These are phyloP conservation scores for Dendrocincla fuliginosa DNA, from an alignment of 2,797 vertebrate species.

Conservation along the genomic window DNA sequence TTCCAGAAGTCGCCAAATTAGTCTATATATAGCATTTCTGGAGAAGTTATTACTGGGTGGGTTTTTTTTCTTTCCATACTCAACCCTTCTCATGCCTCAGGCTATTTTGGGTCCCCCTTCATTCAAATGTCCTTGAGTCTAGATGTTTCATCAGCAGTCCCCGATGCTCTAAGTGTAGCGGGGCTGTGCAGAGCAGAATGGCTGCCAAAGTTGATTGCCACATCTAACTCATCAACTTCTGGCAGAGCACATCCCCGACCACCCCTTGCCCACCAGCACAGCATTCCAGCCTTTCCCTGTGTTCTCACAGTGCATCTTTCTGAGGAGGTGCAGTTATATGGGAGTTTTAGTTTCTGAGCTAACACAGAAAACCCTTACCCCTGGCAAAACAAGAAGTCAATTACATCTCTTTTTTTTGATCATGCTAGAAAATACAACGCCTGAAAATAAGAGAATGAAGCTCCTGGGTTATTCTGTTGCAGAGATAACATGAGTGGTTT, in stretches of 20 bases:
- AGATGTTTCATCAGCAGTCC: not conserved
- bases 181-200: not conserved
- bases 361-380: not conserved
- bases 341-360: not conserved
- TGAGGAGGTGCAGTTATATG: not conserved
- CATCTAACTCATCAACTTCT: not conserved
- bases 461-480: not conserved
- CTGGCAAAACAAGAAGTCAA: not conserved
- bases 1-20: not conserved
- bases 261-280: not conserved
- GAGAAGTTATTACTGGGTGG: constrained; percentile 37
- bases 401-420: fast-evolving
- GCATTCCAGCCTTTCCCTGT: not conserved
- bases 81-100: constrained; percentile 26
- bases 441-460: not conserved
- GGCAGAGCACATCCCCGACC: not conserved
- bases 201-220: not conserved
- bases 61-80: not conserved
- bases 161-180: not conserved
- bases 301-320: not conserved
- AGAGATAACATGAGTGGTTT: not conserved
- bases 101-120: constrained; percentile 39
- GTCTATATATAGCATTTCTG: constrained; percentile 39
- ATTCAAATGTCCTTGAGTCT: not conserved
- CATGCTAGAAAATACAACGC: not conserved